These are phyloP conservation scores for Dermolepida albohirtum DNA, from an alignment of 2,888 invertebrate species.

Conservation along the genomic window DNA sequence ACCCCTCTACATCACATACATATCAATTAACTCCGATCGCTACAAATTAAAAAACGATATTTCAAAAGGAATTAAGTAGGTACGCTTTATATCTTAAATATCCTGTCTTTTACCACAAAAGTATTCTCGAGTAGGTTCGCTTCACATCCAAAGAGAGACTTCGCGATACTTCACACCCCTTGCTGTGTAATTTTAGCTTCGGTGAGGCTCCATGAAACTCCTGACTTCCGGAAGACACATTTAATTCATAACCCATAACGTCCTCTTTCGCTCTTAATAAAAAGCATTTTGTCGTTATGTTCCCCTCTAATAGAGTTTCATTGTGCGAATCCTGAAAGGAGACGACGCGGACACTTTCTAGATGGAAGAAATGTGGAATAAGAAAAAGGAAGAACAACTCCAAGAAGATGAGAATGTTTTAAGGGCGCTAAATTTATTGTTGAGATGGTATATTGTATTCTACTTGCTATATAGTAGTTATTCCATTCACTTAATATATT, in stretches of 20 bases:
- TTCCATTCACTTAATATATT: neutral
- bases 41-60: conserved; percentile 28
- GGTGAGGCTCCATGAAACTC: neutral
- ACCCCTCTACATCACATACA: neutral
- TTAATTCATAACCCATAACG: conserved; percentile 36
- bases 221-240: conserved; percentile 10
- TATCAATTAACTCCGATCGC: conserved; percentile 12
- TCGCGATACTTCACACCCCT: no score
- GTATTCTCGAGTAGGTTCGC: conserved; percentile 10
- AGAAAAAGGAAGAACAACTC: neutral
- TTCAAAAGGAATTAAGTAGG: conserved; percentile 17
- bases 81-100: conserved; percentile 11
- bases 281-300: conserved; percentile 14
- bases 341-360: neutral
- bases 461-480: neutral
- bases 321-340: conserved; percentile 4
- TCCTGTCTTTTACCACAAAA: neutral
- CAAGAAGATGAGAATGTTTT: no score
- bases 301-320: conserved; percentile 3
- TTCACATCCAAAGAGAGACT: neutral
- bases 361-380: neutral
- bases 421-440: conserved; percentile 3
- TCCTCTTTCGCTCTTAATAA: conserved; percentile 34
- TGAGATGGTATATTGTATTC: conserved; percentile 2
- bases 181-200: neutral